Percentiles rank a stretch among this genome's conserved stretches.
phyloP scores from a whole-genome alignment of 2,113 vertebrate genomes.

The Daboia siamensis region DNA sequence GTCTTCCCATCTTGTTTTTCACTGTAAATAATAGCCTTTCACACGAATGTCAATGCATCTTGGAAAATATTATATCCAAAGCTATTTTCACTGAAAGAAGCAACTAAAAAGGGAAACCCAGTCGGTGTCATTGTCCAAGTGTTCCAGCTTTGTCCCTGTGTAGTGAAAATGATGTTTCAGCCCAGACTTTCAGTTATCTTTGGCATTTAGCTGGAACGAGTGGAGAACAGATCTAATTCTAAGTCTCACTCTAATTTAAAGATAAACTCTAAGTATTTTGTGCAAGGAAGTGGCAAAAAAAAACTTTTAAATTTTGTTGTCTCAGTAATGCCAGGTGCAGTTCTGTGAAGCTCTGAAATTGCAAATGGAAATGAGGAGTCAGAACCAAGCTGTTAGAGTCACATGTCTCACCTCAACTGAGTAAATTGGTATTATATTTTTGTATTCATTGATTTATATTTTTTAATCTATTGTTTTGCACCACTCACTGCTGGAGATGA shows the following conservation, averaged over 20 bases:
- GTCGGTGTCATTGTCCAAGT: too few relatives aligned
- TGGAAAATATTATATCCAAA: not conserved
- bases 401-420: not conserved
- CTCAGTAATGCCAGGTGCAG: not conserved
- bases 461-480: not conserved
- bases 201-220: not conserved
- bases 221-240: not conserved
- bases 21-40: not conserved
- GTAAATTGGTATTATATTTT: not conserved
- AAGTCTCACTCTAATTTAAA: not conserved
- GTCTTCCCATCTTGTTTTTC: not conserved
- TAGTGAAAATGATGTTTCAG: not conserved
- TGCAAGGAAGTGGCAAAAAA: not conserved
- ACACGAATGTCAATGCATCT: not conserved
- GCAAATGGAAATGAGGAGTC: not conserved
- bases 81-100: not conserved
- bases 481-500: not conserved
- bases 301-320: not conserved
- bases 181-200: not conserved
- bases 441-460: not conserved
- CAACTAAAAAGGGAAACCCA: not conserved
- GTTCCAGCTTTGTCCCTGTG: not conserved
- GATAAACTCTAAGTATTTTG: not conserved
- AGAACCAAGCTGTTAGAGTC: not conserved
- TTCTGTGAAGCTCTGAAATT: not conserved